Conservation (phyloP, 2,113 vertebrate genomes). For the Nettapus auritus region DNA sequence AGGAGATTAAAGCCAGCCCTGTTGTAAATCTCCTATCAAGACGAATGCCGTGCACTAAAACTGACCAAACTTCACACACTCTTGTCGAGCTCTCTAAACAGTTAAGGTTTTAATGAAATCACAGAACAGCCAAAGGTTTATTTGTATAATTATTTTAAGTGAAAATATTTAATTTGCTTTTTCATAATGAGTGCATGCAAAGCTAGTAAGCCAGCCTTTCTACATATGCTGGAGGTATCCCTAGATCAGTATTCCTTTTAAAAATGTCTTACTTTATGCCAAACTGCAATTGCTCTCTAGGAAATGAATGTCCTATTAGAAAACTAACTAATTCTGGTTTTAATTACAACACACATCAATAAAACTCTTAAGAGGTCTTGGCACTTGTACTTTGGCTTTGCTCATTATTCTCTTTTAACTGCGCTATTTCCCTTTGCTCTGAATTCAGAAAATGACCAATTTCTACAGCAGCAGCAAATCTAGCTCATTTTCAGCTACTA, state of each 20-base stretch:
- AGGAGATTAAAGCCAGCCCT: constrained; percentile 15
- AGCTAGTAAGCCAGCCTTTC: constrained; percentile 26
- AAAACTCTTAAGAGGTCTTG: constrained; percentile 27
- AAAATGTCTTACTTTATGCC: constrained; percentile 41
- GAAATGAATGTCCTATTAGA: constrained; percentile 48
- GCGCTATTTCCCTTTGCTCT: neutral
- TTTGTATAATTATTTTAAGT: constrained; percentile 43
- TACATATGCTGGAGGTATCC: constrained; percentile 18
- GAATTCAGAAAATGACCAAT: neutral
- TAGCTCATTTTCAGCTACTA: neutral
- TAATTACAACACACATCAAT: constrained; percentile 60
- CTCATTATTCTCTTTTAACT: neutral
- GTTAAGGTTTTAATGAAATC: constrained; percentile 66
- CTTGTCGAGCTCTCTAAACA: constrained; percentile 38
- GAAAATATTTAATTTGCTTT: constrained; percentile 53
- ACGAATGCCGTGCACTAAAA: neutral
- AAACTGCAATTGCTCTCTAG: constrained; percentile 44
- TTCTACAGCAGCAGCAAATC: neutral
- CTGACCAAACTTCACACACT: constrained; percentile 40
- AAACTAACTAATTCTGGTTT: constrained; percentile 45
- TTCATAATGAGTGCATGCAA: constrained; percentile 43
- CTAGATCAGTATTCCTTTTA: constrained; percentile 19
- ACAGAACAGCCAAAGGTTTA: constrained; percentile 1
- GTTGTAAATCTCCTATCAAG: constrained; percentile 35
- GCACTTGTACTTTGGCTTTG: constrained; percentile 5